These are phyloP conservation scores for Rhea pennata DNA, from an alignment of 2,113 vertebrate genomes.

Conservation along the genomic window DNA sequence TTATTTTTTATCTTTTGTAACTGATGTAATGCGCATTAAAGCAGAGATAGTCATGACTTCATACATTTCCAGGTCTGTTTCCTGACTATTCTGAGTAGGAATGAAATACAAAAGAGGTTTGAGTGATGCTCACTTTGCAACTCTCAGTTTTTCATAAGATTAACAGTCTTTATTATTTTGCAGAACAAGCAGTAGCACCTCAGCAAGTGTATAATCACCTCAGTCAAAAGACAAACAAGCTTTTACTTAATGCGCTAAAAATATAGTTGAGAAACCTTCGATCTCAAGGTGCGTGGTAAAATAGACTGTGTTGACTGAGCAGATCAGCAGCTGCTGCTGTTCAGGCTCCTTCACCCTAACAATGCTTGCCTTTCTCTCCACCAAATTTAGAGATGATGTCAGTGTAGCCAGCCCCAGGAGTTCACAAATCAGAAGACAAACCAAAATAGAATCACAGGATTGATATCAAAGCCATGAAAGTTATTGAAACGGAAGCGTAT, in stretches of 20 bases:
- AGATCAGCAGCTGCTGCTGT: constrained; percentile 42
- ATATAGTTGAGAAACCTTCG: constrained; percentile 55
- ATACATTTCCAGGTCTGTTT: not conserved
- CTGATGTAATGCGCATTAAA: not conserved
- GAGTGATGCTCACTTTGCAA: constrained; percentile 29
- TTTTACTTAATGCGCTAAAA: constrained; percentile 59
- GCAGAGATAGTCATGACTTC: not conserved
- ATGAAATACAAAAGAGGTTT: not conserved
- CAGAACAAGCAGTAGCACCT: constrained; percentile 45
- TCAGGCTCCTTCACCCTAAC: constrained; percentile 6
- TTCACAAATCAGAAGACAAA: constrained; percentile 61
- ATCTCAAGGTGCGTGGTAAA: constrained; percentile 44
- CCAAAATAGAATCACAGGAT: constrained; percentile 58
- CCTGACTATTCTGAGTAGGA: constrained; percentile 18
- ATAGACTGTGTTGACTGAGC: constrained; percentile 26
- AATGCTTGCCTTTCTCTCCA: constrained; percentile 7
- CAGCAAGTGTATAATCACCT: constrained; percentile 45
- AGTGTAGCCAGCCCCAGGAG: constrained; percentile 49
- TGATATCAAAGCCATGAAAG: constrained; percentile 56
- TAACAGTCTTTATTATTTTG: constrained; percentile 65
- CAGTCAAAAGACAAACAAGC: constrained; percentile 42
- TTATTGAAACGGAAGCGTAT: constrained; percentile 51
- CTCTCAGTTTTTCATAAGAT: constrained; percentile 58
- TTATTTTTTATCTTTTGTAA: not conserved
- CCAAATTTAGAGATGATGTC: constrained; percentile 70